Conservation (phyloP, 2,888 invertebrate species). For the Malthinus flaveolus region DNA sequence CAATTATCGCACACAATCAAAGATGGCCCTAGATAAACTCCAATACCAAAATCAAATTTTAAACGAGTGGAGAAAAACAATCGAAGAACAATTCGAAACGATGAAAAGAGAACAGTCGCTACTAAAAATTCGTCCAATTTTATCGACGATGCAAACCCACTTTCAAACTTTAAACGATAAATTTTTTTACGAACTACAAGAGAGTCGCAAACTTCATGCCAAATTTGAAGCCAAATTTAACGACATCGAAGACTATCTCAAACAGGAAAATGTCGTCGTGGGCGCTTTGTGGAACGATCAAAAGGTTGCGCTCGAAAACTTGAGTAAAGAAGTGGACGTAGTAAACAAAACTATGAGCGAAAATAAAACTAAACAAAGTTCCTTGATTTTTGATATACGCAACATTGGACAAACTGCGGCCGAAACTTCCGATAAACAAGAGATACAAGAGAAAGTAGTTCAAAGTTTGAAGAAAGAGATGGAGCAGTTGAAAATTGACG, state of each 20-base stretch:
- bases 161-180: constrained; percentile 40
- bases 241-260: constrained; percentile 48
- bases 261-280: constrained; percentile 50
- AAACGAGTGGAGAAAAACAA: constrained; percentile 59
- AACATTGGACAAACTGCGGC: constrained; percentile 57
- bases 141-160: constrained; percentile 43
- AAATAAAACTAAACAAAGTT: constrained; percentile 54
- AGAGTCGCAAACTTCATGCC: constrained; percentile 39
- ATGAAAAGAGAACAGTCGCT: constrained; percentile 49
- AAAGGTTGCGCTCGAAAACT: constrained; percentile 42
- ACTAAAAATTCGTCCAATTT: constrained; percentile 36
- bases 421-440: constrained; percentile 59
- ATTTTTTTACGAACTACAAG: constrained; percentile 44
- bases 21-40: constrained; percentile 42
- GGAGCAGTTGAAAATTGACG: constrained; percentile 55
- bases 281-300: constrained; percentile 53
- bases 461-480: constrained; percentile 50
- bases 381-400: constrained; percentile 57
- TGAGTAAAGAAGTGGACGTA: constrained; percentile 38
- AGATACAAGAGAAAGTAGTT: constrained; percentile 55
- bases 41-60: constrained; percentile 53
- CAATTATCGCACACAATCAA: constrained; percentile 27
- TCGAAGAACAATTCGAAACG: constrained; percentile 58
- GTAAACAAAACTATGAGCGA: constrained; percentile 48
- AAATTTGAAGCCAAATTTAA: constrained; percentile 38